Percentiles rank a stretch among this genome's conserved stretches.
phyloP scores from a whole-genome alignment of 2,113 vertebrate genomes.

The Sinocyclocheilus grahami region DNA sequence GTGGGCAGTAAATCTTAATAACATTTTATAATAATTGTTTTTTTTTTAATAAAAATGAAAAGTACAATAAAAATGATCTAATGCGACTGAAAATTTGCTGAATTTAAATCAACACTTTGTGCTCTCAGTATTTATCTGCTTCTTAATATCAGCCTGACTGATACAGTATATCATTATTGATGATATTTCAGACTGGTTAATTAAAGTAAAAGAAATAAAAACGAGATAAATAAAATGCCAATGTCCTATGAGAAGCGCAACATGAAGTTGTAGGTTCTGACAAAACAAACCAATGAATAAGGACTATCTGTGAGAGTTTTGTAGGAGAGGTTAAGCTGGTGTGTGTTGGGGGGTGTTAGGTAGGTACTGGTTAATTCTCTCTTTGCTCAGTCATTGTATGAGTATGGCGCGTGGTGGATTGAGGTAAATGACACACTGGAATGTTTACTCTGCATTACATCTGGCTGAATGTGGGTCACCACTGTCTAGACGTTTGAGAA shows the following conservation, averaged over 20 bases:
- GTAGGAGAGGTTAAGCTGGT: neutral
- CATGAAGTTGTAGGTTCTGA: neutral
- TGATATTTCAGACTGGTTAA: neutral
- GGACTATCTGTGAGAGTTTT: neutral
- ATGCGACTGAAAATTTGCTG: too few relatives aligned
- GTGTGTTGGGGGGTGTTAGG: neutral
- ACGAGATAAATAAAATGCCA: neutral
- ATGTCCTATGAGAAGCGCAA: neutral
- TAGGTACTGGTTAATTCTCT: constrained; percentile 7
- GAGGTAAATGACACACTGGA: constrained; percentile 28
- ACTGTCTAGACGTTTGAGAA: constrained; percentile 47
- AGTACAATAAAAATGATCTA: too few relatives aligned
- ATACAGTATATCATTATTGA: too few relatives aligned
- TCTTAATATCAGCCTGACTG: too few relatives aligned
- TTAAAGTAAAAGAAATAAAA: neutral
- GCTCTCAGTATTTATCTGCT: too few relatives aligned
- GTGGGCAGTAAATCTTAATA: too few relatives aligned
- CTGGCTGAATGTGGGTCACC: constrained; percentile 51
- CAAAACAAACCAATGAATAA: neutral
- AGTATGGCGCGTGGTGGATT: neutral
- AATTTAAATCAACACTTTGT: too few relatives aligned
- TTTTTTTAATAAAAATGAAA: too few relatives aligned
- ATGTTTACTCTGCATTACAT: constrained; percentile 38
- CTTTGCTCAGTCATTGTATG: constrained; percentile 3
- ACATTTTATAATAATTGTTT: too few relatives aligned